Base-by-base conservation (phyloP, 2,113 vertebrate genomes). In the Poeciliopsis occidentalis region DNA sequence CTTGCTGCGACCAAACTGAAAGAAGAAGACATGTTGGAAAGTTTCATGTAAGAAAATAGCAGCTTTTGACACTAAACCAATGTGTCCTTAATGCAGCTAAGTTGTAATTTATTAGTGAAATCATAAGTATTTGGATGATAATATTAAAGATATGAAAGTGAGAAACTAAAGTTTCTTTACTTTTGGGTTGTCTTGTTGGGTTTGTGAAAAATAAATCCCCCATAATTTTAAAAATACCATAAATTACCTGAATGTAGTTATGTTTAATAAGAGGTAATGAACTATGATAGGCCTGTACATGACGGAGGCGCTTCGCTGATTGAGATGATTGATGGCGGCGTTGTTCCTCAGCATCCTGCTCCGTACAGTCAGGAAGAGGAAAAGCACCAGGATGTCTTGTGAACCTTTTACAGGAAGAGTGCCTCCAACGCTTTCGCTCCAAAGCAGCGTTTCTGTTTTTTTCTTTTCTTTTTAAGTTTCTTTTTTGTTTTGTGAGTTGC, bases 331-430 rank as follows among this genome's bases (percentile, higher is more conserved):
- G 72, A 83, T 72, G 72, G 27, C 47, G 71, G 32, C 24, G 32
- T 27, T 22, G 39, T 51, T 72, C 62, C 39, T 63, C 73, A 66
- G 87, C 81, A 81, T 90, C 87, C 86, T 89, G 85, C 63, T 78
- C 31, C 1, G 39, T 5, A 24, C 3, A 27, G 67, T 67, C 87
- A 89, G 89, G 86, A 86, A 83, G 71, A 82, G 84, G 89, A 90
- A 89, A 72, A 73, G 76, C 64, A 27, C 85, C 85, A 84, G 78
- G 87, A 87, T 85, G 82, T 69, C 66, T 81, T 84, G 78, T 78
- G 62, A 81, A 76, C 75, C n/a, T 1, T 41, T 22, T 61, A 37
- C 81, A 84, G 88, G 88, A 91, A 88, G 73, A 89, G 47, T 3
- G 29, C 64, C 47, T 69, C 22, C 15, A 30, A 72, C 69, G 30